Base-by-base conservation (phyloP, 2,113 vertebrate genomes). In the Xerus inauris region DNA sequence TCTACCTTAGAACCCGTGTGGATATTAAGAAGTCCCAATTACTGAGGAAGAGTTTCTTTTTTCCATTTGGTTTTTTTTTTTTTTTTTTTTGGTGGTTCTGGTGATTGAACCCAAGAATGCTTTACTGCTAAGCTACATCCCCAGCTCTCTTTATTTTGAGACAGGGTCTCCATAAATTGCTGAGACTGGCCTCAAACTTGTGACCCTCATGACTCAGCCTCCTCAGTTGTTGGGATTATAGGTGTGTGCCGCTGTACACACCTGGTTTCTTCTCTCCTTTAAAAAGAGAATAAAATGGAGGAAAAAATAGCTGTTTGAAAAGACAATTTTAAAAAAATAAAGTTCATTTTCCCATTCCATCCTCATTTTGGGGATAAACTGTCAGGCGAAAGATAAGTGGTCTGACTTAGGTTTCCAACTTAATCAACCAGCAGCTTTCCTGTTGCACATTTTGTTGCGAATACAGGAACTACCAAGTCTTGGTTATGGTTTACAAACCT, bases 251-350 rank as follows among this genome's bases (percentile, higher is more conserved):
- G 28, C 59, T 28, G 59, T 28, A 62, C n/a, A n/a, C n/a, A n/a
- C 24, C 59, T 10, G 59, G 59, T 8, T 57, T 57, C 54, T 57
- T 71, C 20, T 42, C 26, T 73, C 72, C 40, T 14, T 40, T 73
- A 88, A 75, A 42, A 88, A 67, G 6, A 35, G 6, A 3, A 5
- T 30, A 47, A 42, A 40, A 28, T 11, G 6, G 73, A 67, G n/a
- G n/a, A 86, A 95, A 82, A n/a, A 92, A 42, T 5, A 86, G n/a
- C 73, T 92, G 47, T 69, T 73, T 77, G 22, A 89, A 88, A 88
- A 87, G 67, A 45, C 17, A 79, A 22, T 76, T 89, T 89, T n/a
- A 51, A 77, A 88, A 57, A 72, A n/a, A 11, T 28, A 62, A 87
- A 47, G 49, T 54, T 73, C 8, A 32, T 81, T 47, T 79, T 64